A percentile compares a stretch with the other conserved stretches of the same genome.
These are phyloP conservation scores for Syrmaticus mikado DNA, from an alignment of 2,113 vertebrate genomes.

Conservation along the genomic window DNA sequence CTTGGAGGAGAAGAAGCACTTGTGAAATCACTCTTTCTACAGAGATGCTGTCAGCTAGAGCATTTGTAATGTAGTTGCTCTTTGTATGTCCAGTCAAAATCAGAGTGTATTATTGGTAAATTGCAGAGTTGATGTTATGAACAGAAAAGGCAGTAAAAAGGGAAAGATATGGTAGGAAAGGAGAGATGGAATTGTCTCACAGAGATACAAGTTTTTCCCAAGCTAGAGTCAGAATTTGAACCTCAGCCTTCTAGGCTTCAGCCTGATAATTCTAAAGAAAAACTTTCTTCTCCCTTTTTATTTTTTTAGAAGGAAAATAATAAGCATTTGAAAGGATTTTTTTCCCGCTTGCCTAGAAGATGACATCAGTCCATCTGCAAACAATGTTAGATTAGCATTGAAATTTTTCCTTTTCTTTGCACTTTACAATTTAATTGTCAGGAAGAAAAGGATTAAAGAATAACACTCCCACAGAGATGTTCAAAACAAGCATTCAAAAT, in stretches of 20 bases:
- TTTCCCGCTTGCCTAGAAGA: background rate
- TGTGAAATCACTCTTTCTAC: background rate
- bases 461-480: slow-evolving; percentile 21
- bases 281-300: background rate
- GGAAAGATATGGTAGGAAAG: background rate
- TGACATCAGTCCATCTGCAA: background rate
- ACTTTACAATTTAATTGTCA: slow-evolving; percentile 21
- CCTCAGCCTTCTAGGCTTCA: background rate
- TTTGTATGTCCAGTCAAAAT: background rate
- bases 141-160: background rate
- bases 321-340: background rate
- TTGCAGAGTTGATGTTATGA: background rate
- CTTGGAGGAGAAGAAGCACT: background rate
- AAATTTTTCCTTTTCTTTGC: background rate
- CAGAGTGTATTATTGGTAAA: background rate
- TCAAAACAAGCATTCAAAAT: background rate
- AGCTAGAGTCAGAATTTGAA: background rate
- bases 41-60: background rate
- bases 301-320: background rate
- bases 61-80: background rate
- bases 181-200: background rate
- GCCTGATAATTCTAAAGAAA: background rate
- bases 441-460: background rate
- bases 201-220: background rate
- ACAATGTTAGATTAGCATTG: background rate